Conservation (phyloP, 2,113 vertebrate species). For the Pterocles orientalis region DNA sequence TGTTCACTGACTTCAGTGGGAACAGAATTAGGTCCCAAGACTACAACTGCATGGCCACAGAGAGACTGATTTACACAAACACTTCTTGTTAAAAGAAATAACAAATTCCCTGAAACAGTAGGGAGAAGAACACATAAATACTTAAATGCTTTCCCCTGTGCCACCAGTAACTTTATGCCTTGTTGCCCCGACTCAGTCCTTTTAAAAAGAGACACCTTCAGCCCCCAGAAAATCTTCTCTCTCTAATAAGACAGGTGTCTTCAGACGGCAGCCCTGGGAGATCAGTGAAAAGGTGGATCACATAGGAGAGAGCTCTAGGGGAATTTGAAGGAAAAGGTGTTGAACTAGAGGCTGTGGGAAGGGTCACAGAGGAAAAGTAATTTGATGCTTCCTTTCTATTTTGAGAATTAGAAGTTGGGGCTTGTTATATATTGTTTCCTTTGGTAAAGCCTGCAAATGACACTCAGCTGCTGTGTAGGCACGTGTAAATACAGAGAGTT, state of each 20-base stretch:
- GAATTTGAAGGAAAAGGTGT: not conserved
- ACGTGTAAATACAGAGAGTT: not conserved
- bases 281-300: not conserved
- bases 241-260: not conserved
- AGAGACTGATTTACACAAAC: not conserved
- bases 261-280: not conserved
- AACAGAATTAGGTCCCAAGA: not conserved
- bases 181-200: not conserved
- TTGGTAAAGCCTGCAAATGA: not conserved
- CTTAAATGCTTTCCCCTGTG: not conserved
- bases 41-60: not conserved
- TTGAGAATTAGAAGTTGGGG: not conserved
- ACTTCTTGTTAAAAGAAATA: not conserved
- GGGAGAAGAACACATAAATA: not conserved
- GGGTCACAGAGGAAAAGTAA: not conserved
- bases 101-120: not conserved
- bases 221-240: not conserved
- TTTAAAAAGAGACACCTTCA: not conserved
- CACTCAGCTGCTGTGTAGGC: not conserved
- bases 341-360: not conserved
- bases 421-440: not conserved
- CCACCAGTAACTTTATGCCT: not conserved
- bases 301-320: not conserved
- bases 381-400: not conserved
- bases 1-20: not conserved